Evolutionary conservation across 1,140 invertebrate genomes (phyloP).

Genomic region (Adelges cooleyi): DNA sequence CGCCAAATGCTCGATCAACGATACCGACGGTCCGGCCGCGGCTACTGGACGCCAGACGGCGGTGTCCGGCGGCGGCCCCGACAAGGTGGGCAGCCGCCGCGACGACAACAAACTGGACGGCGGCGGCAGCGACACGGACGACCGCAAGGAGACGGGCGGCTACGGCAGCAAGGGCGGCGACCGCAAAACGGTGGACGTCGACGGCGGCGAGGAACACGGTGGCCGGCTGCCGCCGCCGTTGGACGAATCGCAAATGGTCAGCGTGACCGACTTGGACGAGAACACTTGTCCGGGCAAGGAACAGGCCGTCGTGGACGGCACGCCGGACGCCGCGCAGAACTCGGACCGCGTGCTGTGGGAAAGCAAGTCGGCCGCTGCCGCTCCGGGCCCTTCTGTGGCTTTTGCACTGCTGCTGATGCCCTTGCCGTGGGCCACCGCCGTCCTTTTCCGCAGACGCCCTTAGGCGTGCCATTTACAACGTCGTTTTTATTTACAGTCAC

Average conservation of each 20-base stretch:
- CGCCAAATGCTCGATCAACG: not conserved
- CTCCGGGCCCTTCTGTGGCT: too few relatives aligned
- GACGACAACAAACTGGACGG: not conserved
- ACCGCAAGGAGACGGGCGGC: not conserved
- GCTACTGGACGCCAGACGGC: too few relatives aligned
- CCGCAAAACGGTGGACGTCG: not conserved
- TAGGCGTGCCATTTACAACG: too few relatives aligned
- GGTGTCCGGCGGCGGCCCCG: too few relatives aligned
- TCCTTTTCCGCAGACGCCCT: too few relatives aligned
- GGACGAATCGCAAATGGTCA: not conserved
- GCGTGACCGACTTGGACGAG: not conserved
- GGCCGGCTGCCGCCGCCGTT: too few relatives aligned
- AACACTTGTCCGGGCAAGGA: conserved; percentile 20
- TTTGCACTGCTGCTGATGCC: too few relatives aligned
- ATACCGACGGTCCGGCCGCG: not conserved
- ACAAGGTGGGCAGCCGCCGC: too few relatives aligned
- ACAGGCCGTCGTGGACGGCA: not conserved
- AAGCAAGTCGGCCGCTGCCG: not conserved
- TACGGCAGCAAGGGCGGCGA: not conserved
- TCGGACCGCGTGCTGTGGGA: conserved; percentile 20
- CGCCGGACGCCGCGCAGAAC: conserved; percentile 16
- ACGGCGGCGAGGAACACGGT: too few relatives aligned
- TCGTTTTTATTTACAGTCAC: too few relatives aligned
- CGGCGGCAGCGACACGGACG: not conserved
- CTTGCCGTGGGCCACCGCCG: too few relatives aligned